Evolutionary conservation across 53 echinoderm and acorn worm genomes (phyloP), one percentile per base, ranked within the genome.

Genomic region (Arbacia lixula): DNA sequence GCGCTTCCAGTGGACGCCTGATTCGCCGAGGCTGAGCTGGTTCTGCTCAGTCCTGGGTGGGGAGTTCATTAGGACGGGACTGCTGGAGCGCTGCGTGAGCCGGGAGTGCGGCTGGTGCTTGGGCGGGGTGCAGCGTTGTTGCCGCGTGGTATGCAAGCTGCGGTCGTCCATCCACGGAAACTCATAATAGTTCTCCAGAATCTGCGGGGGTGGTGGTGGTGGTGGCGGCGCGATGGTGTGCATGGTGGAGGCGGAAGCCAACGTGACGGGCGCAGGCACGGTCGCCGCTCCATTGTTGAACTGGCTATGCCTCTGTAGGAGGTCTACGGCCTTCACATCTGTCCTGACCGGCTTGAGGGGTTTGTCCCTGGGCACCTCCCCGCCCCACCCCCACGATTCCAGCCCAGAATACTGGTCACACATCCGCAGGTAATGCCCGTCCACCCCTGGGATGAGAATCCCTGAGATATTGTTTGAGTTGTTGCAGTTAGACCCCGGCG

Each of bases 381-480:
- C 82, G 41, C 82, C 82, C 82, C 82, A 81, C 9, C 63, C 12
- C 9, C 19, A 46, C 10, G 63, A 42, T 24, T 61, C 46, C 4
- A 63, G 20, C 50, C 82, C 82, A 21, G 82, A 81, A 81, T 64
- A 81, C 82, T 81, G 82, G 82, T 81, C 82, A 21, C 82, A 81
- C 89, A 89, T 89, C 46, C 89, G 66, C 17, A 89, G 66, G 19
- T 85, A 43, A 61, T 89, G 89, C 39, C 89, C 89, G 42, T 89
- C 89, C 4, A 76, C 77, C 8, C 89, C 82, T 27, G 82, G 82
- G 49, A 81, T 81, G 19, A 81, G 41, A 21, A 81, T 81, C 82
- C 82, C 82, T 46, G 82, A 81, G 39, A 81, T 86, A 42, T 86
- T 86, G 82, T 90, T 90, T 19, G 90, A 90, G 81, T 90, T 90